Base-by-base conservation (phyloP, 1,140 invertebrate genomes). In the Bombus pyrosoma region DNA sequence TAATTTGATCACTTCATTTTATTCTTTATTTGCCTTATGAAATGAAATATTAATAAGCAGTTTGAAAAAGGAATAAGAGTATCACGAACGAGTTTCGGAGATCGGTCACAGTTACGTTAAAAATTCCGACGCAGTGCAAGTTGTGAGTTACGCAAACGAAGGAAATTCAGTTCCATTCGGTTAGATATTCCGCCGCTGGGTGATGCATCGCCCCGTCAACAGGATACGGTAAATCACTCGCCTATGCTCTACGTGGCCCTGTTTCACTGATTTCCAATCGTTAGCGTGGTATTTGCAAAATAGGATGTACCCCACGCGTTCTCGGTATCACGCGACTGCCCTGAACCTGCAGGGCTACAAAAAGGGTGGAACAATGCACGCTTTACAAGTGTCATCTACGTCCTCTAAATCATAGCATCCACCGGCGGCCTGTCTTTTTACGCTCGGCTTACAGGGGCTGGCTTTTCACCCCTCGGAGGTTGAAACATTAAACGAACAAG, bases 341-440 rank as follows among this genome's bases (percentile, higher is more conserved):
- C 32, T 83, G 83, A 34, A 69, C n/a, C 69, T n/a, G 59, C 59
- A n/a, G 59, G 59, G 34, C 13, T 6, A 34, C 9, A 81, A 90
- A 89, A 79, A 79, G 81, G 76, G 72, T 64, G 73, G 81, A 83
- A 90, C 89, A 90, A 90, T 90, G 87, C 68, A n/a, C 53, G 87
- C 76, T 89, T 89, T 89, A 89, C 87, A 90, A 89, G 89, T 87
- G 81, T 90, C 87, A 87, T 87, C 80, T 75, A 83, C 84, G 87
- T 89, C 57, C 87, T 86, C 75, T 89, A 89, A 90, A 90, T 90
- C 85, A 90, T 81, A 66, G 73, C 76, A 76, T 78, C 43, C 34
- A 13, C 37, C 22, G 25, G 13, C 34, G 73, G 39, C 68, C 28
- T 75, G 73, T 53, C 85, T 89, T 87, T 90, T 90, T 75, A 89